Evolutionary conservation across 2,113 vertebrate genomes (phyloP).

Genomic region (Scartelaos histophorus): DNA sequence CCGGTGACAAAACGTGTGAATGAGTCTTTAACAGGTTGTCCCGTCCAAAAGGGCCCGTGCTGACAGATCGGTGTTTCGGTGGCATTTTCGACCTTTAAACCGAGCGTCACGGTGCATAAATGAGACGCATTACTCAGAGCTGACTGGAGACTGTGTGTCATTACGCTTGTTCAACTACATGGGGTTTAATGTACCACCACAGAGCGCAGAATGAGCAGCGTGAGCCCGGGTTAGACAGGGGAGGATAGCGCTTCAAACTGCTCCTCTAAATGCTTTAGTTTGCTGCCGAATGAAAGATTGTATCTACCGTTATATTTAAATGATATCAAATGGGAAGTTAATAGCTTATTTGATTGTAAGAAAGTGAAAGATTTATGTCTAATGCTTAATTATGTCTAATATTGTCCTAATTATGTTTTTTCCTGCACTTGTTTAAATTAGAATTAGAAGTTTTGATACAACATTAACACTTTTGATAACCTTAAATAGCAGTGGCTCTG

Average conservation of each 20-base stretch:
- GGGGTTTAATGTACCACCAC: slow-evolving; percentile 20
- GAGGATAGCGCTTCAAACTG: slow-evolving; percentile 55
- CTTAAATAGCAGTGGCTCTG: too few species aligned
- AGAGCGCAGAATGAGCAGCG: slow-evolving; percentile 41
- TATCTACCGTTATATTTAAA: not conserved
- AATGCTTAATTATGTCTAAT: too few species aligned
- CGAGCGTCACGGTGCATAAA: slow-evolving; percentile 27
- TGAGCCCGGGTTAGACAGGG: slow-evolving; percentile 33
- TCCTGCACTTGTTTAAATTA: too few species aligned
- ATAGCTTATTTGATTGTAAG: too few species aligned
- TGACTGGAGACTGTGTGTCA: slow-evolving; percentile 49
- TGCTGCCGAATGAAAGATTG: not conserved
- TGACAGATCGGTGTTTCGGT: slow-evolving; percentile 6
- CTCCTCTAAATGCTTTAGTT: slow-evolving; percentile 47
- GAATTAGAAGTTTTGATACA: too few species aligned
- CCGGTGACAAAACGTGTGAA: not conserved
- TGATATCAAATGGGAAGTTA: too few species aligned
- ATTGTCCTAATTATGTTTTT: too few species aligned
- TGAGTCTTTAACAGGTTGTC: slow-evolving; percentile 4
- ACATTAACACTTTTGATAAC: too few species aligned
- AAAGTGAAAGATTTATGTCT: too few species aligned
- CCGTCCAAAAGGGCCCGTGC: not conserved
- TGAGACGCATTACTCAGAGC: slow-evolving; percentile 52
- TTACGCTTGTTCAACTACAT: slow-evolving; percentile 25
- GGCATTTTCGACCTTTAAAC: slow-evolving; percentile 13